A percentile compares a stretch with the other conserved stretches of the same genome.
These are phyloP conservation scores for Cyclargus thomasi DNA, from an alignment of 1,140 invertebrate genomes.

Conservation along the genomic window DNA sequence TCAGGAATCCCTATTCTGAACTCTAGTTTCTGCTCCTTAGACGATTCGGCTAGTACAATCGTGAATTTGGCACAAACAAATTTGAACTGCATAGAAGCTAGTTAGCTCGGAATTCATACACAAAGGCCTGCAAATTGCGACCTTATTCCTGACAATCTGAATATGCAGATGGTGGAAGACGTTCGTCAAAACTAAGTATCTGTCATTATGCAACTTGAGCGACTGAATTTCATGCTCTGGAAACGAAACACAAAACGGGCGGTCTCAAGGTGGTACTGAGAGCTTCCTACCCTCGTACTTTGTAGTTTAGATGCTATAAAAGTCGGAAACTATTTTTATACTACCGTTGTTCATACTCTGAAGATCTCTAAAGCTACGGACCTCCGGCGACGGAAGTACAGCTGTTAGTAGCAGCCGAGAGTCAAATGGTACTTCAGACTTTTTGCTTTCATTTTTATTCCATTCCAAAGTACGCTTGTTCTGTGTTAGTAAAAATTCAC, in stretches of 20 bases:
- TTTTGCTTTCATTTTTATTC: not conserved
- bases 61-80: not conserved
- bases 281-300: not conserved
- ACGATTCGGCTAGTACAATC: too few species aligned
- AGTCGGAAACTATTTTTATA: constrained; percentile 2
- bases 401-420: not conserved
- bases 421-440: not conserved
- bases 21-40: too few species aligned
- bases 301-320: constrained; percentile 6
- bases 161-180: not conserved
- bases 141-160: not conserved
- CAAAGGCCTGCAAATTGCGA: not conserved
- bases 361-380: not conserved
- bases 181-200: not conserved
- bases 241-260: not conserved
- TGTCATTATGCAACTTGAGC: not conserved
- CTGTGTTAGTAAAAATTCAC: not conserved
- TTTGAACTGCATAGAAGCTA: not conserved
- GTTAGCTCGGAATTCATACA: not conserved
- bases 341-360: not conserved
- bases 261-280: not conserved
- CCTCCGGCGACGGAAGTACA: not conserved
- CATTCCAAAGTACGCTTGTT: not conserved
- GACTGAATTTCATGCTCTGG: not conserved
- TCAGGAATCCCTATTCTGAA: too few species aligned